Conservation (phyloP, 2,113 vertebrate species). For the Myotis davidii region DNA sequence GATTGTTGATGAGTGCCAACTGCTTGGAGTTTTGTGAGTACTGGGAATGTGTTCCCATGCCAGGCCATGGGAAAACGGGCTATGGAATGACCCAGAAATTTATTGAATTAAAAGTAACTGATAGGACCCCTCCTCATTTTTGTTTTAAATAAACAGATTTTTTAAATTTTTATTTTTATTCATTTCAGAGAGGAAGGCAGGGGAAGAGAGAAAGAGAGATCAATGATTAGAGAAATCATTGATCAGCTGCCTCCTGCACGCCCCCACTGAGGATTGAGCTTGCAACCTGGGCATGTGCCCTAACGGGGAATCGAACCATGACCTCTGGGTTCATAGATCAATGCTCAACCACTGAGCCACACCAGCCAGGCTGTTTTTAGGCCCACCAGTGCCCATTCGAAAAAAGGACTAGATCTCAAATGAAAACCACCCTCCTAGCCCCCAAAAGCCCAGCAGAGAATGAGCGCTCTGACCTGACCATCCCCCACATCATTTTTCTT, state of each 20-base stretch:
- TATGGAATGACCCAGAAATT: not conserved
- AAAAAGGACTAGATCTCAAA: conserved; percentile 10
- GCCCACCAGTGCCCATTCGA: not conserved
- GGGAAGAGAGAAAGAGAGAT: too few relatives aligned
- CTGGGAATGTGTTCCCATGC: not conserved
- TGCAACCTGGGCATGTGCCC: too few relatives aligned
- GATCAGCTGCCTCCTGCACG: too few relatives aligned
- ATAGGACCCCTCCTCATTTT: too few relatives aligned
- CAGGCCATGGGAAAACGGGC: not conserved
- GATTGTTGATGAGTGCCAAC: conserved; percentile 35
- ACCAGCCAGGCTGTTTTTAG: not conserved
- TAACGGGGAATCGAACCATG: too few relatives aligned
- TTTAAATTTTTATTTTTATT: too few relatives aligned
- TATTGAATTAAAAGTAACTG: conserved; percentile 1
- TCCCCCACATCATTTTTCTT: not conserved
- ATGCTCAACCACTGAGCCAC: too few relatives aligned
- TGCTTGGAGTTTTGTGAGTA: conserved; percentile 2
- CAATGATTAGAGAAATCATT: too few relatives aligned
- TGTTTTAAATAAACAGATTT: too few relatives aligned
- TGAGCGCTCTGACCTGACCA: not conserved
- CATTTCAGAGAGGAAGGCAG: too few relatives aligned
- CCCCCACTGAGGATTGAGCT: too few relatives aligned
- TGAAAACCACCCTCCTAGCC: not conserved
- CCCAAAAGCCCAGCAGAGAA: not conserved
- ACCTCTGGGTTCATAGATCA: too few relatives aligned